Conservation (phyloP, 2,888 invertebrate species). For the Lasioglossum villosulum region DNA sequence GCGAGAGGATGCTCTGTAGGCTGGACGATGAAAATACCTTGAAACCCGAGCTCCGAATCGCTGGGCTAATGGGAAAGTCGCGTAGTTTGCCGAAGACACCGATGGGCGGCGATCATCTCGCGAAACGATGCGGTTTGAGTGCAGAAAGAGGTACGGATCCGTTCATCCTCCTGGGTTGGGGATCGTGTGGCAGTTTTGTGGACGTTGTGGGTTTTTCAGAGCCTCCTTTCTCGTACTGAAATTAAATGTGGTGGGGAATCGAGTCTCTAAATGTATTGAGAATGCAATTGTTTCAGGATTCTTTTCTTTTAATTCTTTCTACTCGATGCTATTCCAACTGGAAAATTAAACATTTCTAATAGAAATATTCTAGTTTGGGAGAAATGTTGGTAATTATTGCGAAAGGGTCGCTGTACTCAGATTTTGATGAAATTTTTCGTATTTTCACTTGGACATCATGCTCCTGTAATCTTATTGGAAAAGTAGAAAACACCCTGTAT, state of each 20-base stretch:
- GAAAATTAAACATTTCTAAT: no score
- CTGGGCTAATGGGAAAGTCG: conserved; percentile 53
- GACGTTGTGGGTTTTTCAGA: background rate
- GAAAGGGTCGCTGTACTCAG: no score
- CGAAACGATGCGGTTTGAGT: background rate
- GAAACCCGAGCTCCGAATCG: conserved; percentile 26
- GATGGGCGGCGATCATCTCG: background rate
- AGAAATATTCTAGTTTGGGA: no score
- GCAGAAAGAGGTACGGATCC: background rate
- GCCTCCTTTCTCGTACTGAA: background rate
- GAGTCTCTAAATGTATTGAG: no score
- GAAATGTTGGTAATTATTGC: no score
- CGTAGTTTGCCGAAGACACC: conserved; percentile 31
- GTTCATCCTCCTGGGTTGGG: background rate
- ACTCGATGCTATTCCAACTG: no score
- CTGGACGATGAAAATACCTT: conserved; percentile 1
- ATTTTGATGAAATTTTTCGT: no score
- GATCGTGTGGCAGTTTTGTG: background rate
- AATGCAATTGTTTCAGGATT: no score
- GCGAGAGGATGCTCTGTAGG: background rate
- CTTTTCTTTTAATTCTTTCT: no score
- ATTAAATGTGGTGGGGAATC: background rate
- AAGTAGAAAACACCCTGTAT: no score
- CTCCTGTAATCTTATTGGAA: no score
- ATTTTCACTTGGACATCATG: no score